phyloP scores from a whole-genome alignment of 1,140 invertebrate species.

The Drosophila willistoni region DNA sequence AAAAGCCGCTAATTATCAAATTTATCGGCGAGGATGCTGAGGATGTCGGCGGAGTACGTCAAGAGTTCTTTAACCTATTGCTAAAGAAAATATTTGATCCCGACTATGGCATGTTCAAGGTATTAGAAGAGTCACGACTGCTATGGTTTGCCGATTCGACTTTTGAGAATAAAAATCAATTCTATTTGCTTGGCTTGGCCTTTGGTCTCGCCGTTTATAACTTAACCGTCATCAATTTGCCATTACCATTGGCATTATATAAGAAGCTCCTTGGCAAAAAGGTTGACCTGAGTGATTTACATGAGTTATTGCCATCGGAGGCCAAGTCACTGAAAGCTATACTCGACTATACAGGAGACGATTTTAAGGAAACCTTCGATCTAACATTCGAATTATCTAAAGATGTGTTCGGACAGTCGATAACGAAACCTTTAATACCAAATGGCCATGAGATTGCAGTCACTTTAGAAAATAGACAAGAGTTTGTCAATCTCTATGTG shows the following conservation, averaged over 20 bases:
- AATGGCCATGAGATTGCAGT: constrained; percentile 92
- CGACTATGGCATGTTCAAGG: constrained; percentile 98
- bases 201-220: constrained; percentile 99
- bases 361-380: constrained; percentile 93
- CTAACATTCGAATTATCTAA: constrained; percentile 93
- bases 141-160: constrained; percentile 96
- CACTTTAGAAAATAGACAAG: constrained; percentile 92
- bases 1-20: constrained; percentile 96
- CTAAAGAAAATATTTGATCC: constrained; percentile 96
- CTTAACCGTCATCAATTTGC: constrained; percentile 97
- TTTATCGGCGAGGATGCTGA: constrained; percentile 97
- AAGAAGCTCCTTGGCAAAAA: constrained; percentile 95
- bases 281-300: constrained; percentile 90
- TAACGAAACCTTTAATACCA: constrained; percentile 89
- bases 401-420: constrained; percentile 91
- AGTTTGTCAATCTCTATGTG: constrained; percentile 96
- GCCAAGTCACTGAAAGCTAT: constrained; percentile 91
- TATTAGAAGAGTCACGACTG: constrained; percentile 93
- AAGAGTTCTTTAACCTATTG: constrained; percentile 98
- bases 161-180: constrained; percentile 93
- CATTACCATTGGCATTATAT: constrained; percentile 97
- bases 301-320: constrained; percentile 90
- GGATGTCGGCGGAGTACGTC: constrained; percentile 97
- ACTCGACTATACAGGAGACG: constrained; percentile 91
- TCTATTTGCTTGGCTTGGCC: constrained; percentile 93